Evolutionary conservation across 2,888 invertebrate genomes (phyloP).

Genomic region (Sminthurinus aureus): DNA sequence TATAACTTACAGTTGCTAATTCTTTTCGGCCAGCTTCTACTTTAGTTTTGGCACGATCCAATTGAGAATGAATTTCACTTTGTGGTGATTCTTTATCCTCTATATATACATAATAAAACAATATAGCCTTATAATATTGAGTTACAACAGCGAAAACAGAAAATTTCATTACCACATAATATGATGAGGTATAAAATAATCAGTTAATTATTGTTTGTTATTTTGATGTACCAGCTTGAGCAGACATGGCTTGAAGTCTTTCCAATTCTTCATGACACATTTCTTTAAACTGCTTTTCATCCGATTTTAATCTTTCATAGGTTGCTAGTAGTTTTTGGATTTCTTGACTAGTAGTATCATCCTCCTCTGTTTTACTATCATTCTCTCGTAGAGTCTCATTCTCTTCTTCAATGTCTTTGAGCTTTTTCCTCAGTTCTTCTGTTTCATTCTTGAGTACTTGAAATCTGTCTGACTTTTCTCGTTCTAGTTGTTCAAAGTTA

Average conservation of each 20-base stretch:
- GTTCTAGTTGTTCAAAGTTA: conserved; percentile 40
- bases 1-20: conserved; percentile 67
- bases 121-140: no score
- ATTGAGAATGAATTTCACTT: conserved; percentile 60
- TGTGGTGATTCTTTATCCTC: conserved; percentile 51
- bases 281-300: conserved; percentile 77
- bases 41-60: conserved; percentile 72
- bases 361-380: conserved; percentile 13
- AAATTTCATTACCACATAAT: no score
- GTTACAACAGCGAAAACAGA: no score
- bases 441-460: conserved; percentile 25
- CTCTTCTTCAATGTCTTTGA: conserved; percentile 42
- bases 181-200: no score
- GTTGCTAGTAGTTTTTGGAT: conserved; percentile 47
- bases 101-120: conserved; percentile 24
- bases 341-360: conserved; percentile 43
- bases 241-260: conserved; percentile 63
- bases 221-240: conserved; percentile 43
- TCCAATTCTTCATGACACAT: conserved; percentile 74
- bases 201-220: no score
- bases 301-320: conserved; percentile 74
- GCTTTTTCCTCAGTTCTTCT: conserved; percentile 41
- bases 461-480: conserved; percentile 5
- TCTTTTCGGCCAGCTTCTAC: conserved; percentile 70
- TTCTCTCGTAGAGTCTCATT: conserved; percentile 39